Evolutionary conservation across 2,113 vertebrate species (phyloP), one percentile per base, ranked within the genome.

Genomic region (Hucho hucho): DNA sequence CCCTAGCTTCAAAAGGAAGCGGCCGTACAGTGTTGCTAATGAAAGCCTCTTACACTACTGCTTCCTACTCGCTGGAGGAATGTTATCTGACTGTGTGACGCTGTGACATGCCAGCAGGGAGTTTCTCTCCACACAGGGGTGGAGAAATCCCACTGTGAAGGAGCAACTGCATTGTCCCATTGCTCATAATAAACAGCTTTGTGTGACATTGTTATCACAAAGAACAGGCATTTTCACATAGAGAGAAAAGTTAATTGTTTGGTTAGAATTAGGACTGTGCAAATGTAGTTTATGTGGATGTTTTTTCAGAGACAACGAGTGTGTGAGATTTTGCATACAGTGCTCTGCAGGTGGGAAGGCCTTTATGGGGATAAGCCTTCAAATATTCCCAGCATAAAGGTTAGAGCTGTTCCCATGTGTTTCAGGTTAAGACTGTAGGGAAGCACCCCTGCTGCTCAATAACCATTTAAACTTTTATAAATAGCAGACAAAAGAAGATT

Each of bases 21-120:
- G 1, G 66, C 49, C 70, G 71, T 24, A 69, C 72, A 79, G 78
- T 80, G 75, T 79, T 78, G 70, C 85, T 84, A 83, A 89, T 86
- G 79, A 86, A 80, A 82, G 75, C 70, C 66, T 74, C 75, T 77
- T 78, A 79, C 6, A 49, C 29, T 47, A 71, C 22, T 11, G 37
- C 86, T 80, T 69, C 61, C 56, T 75, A 69, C 64, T 73, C n/a
- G 37, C 53, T 46, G 68, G 76, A 58, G 75, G 49, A 24, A 12
- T 32, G 25, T 28, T 70, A 69, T 71, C 13, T 73, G 25, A 75
- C 58, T 4, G 58, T 43, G 32, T 5, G 14, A 56, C 18, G 26
- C 25, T 37, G 37, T 59, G 37, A n/a, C 29, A 49, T 67, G 66
- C 61, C 80, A 61, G 46, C 13, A 58, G 56, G 76, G 58, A 49